These are phyloP conservation scores for Cydia splendana DNA, from an alignment of 1,140 invertebrate genomes.

Conservation along the genomic window DNA sequence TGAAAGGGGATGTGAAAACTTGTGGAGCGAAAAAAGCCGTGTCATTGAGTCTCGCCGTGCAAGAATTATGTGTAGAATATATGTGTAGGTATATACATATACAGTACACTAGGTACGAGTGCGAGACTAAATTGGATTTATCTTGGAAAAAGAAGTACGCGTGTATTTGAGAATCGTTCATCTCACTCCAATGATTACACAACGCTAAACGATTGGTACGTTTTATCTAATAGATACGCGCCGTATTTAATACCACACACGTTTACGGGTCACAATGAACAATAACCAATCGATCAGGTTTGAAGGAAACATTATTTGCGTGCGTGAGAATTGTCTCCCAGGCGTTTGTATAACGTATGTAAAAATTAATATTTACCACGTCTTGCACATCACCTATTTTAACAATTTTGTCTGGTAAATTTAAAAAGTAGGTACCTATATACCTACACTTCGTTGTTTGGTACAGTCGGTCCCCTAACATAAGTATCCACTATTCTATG, in stretches of 20 bases:
- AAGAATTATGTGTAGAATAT: conserved; percentile 50
- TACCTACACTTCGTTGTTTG: too few species aligned
- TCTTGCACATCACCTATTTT: too few species aligned
- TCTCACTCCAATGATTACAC: conserved; percentile 59
- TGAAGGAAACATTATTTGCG: too few species aligned
- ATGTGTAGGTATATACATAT: neutral
- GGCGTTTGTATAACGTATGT: too few species aligned
- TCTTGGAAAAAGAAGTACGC: conserved; percentile 63
- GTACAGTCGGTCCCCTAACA: too few species aligned
- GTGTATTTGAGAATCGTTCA: conserved; percentile 38
- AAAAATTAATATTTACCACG: too few species aligned
- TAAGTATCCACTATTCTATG: too few species aligned
- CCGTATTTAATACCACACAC: neutral
- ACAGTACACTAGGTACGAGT: neutral
- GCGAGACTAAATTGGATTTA: conserved; percentile 57
- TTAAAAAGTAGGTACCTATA: too few species aligned
- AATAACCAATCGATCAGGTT: too few species aligned
- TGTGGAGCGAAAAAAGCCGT: conserved; percentile 48
- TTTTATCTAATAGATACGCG: neutral
- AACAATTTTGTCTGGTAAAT: neutral
- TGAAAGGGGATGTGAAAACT: conserved; percentile 47
- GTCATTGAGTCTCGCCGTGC: conserved; percentile 41
- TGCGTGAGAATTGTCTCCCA: too few species aligned
- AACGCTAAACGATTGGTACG: conserved; percentile 38
- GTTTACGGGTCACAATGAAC: neutral